These are phyloP conservation scores for Allygus modestus DNA, from an alignment of 2,888 invertebrate species.

Conservation along the genomic window DNA sequence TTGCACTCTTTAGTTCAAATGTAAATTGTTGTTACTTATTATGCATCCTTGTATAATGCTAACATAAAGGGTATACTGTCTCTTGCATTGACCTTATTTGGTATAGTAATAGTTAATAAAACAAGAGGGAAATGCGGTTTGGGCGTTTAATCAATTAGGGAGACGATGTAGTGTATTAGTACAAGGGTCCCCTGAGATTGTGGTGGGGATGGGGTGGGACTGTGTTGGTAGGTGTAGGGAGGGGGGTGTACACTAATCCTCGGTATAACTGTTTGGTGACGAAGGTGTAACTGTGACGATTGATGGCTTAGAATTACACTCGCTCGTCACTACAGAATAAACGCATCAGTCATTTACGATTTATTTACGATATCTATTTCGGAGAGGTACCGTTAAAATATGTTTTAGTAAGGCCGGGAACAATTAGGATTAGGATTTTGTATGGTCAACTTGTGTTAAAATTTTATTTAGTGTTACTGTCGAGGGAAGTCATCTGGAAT, in stretches of 20 bases:
- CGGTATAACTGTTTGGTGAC: background rate
- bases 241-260: background rate
- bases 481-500: too few species aligned
- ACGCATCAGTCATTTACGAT: background rate
- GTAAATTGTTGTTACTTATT: background rate
- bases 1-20: background rate
- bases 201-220: background rate
- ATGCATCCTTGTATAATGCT: too few species aligned
- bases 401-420: too few species aligned
- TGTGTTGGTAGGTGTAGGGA: background rate
- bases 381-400: too few species aligned
- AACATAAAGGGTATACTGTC: background rate
- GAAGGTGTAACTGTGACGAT: background rate
- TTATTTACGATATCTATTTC: background rate
- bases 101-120: background rate
- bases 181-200: slow-evolving; percentile 9
- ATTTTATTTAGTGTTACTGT: too few species aligned
- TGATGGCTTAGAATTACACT: background rate
- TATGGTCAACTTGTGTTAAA: too few species aligned
- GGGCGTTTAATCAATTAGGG: slow-evolving; percentile 25
- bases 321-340: background rate
- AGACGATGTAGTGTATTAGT: slow-evolving; percentile 2
- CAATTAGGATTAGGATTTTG: too few species aligned
- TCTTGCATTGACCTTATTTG: background rate
- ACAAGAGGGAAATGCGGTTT: slow-evolving; percentile 3